Conservation (phyloP, 2,113 vertebrate genomes). For the Dasyprocta punctata region DNA sequence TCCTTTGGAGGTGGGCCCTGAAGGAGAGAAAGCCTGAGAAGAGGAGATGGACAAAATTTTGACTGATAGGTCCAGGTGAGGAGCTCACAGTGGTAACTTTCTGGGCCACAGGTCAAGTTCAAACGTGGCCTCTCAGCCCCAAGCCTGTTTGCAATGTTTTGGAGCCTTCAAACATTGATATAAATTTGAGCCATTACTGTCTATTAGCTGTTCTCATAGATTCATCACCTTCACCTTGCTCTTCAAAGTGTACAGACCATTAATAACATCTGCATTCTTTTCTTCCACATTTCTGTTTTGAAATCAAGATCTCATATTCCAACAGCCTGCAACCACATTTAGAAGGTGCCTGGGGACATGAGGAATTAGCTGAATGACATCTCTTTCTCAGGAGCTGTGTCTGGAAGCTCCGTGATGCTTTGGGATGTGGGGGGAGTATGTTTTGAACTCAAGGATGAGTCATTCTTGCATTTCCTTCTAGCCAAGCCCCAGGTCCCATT, state of each 20-base stretch:
- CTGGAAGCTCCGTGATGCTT: neutral
- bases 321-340: neutral
- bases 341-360: neutral
- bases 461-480: neutral
- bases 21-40: neutral
- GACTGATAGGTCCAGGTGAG: neutral
- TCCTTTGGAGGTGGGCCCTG: fast-evolving
- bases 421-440: neutral
- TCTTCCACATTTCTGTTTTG: neutral
- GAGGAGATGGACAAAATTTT: neutral
- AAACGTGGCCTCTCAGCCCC: neutral
- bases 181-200: no score
- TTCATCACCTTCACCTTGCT: neutral
- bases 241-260: neutral
- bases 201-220: neutral
- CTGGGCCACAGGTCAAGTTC: neutral
- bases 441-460: neutral
- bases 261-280: neutral
- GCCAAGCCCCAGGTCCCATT: neutral
- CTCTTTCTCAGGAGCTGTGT: neutral
- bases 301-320: neutral
- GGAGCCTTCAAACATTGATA: neutral
- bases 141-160: neutral
- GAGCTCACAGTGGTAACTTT: neutral
- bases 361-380: neutral